Base-by-base conservation (phyloP, 2,797 vertebrate genomes). In the Cyclopterus lumpus region DNA sequence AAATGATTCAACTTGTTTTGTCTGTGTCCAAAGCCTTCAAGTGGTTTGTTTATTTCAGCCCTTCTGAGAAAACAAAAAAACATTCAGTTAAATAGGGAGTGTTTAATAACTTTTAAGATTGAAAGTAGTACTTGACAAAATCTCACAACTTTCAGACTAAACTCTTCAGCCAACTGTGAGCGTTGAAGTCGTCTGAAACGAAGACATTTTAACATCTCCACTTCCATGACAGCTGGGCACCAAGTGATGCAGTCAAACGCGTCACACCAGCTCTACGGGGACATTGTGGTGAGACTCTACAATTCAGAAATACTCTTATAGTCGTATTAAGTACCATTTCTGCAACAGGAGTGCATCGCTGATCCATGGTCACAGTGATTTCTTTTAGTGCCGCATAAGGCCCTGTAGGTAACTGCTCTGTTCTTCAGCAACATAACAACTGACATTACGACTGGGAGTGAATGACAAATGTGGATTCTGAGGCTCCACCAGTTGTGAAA, bases 401-500 rank as follows among this genome's bases (percentile, higher is more conserved):
- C 10, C 20, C 24, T 34, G 12, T 36, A 36, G 36, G 36, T 36
- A 9, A 36, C 36, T 34, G 36, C 11, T 38, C 36, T 12, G 38
- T 38, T 63, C 1, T 48, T 69, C 16, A 57, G 9, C 18, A 10
- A 24, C 16, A 40, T 28, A 40, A 57, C 42, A 42, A 30, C 0
- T 38, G 15, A 64, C 36, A n/a, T 7, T 8, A 9, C 5, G 3
- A 30, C 30, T 16, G n/a, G 54, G 40, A 71, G 18, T 60, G 38
- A n/a, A 1, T 69, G 55, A 57, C 9, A 28, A 67, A 71, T 42
- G 40, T 53, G 11, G 65, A 38, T 58, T 26, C 64, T 8, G 8
- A 26, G 26, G 46, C 62, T 55, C 30, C 38, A 65, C 48, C 67
- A 30, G 42, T 24, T 14, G 20, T 40, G 18, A 62, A 66, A 60